Conservation (phyloP, 1,140 invertebrate genomes). For the Melipona quadrifasciata region DNA sequence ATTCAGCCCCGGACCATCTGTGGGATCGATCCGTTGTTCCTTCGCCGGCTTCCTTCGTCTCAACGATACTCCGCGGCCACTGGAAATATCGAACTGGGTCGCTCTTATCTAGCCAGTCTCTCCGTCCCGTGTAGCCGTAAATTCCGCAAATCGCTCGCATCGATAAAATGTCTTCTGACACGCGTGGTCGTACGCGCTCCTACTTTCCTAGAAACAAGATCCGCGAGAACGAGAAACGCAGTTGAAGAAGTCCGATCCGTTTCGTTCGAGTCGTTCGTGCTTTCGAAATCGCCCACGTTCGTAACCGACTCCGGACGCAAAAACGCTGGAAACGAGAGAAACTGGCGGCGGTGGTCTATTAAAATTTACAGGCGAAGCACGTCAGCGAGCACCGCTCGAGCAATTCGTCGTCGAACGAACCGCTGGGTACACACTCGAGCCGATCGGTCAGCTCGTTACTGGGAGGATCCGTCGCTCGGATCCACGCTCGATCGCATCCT, state of each 20-base stretch:
- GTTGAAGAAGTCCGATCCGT: not conserved
- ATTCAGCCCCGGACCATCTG: constrained; percentile 13
- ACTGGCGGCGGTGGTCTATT: not conserved
- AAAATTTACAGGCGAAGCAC: constrained; percentile 28
- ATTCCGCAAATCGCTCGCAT: not conserved
- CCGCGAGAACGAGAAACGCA: not conserved
- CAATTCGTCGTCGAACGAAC: constrained; percentile 22
- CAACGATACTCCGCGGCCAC: not conserved
- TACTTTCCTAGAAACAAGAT: not conserved
- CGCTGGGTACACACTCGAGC: not conserved
- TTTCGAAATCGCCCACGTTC: not conserved
- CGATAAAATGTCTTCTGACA: constrained; percentile 16
- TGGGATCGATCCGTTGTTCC: constrained; percentile 15
- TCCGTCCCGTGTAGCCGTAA: not conserved
- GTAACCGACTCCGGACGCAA: not conserved
- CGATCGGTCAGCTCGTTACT: constrained; percentile 9
- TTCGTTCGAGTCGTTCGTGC: not conserved
- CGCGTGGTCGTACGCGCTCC: not conserved
- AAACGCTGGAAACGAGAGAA: not conserved
- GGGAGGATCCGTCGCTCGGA: constrained; percentile 20
- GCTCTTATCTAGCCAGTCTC: not conserved
- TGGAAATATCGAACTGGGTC: constrained; percentile 15
- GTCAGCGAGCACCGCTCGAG: not conserved
- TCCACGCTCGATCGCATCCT: constrained; percentile 10
- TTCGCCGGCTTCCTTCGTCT: not conserved